phyloP scores from a whole-genome alignment of 64 coral and sea anemone species.

The Actinia tenebrosa region DNA sequence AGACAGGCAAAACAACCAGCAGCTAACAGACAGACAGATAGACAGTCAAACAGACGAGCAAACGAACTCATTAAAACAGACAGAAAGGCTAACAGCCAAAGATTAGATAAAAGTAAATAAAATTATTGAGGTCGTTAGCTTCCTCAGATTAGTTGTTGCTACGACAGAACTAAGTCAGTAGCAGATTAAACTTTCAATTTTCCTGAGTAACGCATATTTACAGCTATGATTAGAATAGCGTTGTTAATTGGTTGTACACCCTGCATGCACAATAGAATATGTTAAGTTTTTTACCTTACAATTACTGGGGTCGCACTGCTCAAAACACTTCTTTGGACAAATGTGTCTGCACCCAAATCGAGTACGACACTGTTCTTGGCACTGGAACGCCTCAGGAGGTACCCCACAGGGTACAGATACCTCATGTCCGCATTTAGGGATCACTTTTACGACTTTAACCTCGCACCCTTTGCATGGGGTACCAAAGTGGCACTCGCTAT shows the following conservation, averaged over 20 bases:
- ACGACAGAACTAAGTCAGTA: too few species aligned
- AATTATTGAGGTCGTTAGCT: too few species aligned
- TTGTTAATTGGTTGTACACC: too few species aligned
- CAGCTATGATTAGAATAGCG: background rate
- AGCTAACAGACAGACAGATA: too few species aligned
- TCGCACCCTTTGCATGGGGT: constrained; percentile 23
- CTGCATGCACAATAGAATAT: background rate
- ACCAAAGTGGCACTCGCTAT: constrained; percentile 13
- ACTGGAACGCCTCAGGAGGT: background rate
- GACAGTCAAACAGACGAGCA: too few species aligned
- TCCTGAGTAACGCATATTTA: too few species aligned
- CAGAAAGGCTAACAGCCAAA: too few species aligned
- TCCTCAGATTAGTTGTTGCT: too few species aligned
- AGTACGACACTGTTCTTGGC: constrained; percentile 23
- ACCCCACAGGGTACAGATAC: constrained; percentile 4
- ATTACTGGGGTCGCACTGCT: constrained; percentile 1
- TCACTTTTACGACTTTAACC: background rate
- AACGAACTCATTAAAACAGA: too few species aligned
- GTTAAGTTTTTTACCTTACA: constrained; percentile 11
- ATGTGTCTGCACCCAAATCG: constrained; percentile 27
- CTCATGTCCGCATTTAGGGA: constrained; percentile 28
- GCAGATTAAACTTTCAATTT: too few species aligned
- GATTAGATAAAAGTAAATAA: too few species aligned
- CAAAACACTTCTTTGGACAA: background rate
- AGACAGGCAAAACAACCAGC: too few species aligned